A percentile compares a stretch with the other conserved stretches of the same genome.
Conservation (phyloP, 1,140 invertebrate species). For the Dendroctonus ponderosae region DNA sequence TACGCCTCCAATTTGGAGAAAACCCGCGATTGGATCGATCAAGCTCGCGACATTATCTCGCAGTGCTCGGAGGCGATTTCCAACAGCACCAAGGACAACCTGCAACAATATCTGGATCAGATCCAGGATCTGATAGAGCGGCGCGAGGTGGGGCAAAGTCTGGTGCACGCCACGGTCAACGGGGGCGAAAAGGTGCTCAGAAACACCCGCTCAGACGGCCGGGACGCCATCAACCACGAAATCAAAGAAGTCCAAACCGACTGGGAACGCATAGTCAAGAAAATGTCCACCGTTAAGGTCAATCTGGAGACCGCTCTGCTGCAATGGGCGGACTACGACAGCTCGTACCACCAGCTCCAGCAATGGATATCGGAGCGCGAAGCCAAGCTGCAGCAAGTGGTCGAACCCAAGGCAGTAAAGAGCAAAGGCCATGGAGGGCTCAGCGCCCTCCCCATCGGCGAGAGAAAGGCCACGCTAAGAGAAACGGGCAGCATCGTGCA, state of each 20-base stretch:
- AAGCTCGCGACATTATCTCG: conserved; percentile 79
- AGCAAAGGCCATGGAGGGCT: conserved; percentile 69
- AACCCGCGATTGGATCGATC: conserved; percentile 85
- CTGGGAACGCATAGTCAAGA: conserved; percentile 89
- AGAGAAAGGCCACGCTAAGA: conserved; percentile 83
- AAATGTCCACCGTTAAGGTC: conserved; percentile 90
- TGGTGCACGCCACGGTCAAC: conserved; percentile 86
- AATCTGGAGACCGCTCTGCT: conserved; percentile 86
- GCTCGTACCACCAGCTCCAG: conserved; percentile 84
- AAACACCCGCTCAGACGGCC: conserved; percentile 84
- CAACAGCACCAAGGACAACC: conserved; percentile 77
- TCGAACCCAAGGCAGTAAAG: conserved; percentile 80
- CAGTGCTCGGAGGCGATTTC: conserved; percentile 74
- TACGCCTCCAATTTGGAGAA: conserved; percentile 79
- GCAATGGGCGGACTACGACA: conserved; percentile 95
- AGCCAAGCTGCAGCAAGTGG: conserved; percentile 90
- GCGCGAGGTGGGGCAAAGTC: conserved; percentile 87
- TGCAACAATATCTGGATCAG: conserved; percentile 78
- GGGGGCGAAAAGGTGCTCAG: conserved; percentile 89
- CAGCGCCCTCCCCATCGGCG: conserved; percentile 75
- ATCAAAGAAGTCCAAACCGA: conserved; percentile 89
- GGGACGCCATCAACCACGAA: conserved; percentile 82
- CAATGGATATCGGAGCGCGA: conserved; percentile 95
- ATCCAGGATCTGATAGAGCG: conserved; percentile 78
- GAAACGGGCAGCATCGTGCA: conserved; percentile 91